These are phyloP conservation scores for Mesocentrotus franciscanus DNA, from an alignment of 53 echinoderm and acorn worm species.

Conservation along the genomic window DNA sequence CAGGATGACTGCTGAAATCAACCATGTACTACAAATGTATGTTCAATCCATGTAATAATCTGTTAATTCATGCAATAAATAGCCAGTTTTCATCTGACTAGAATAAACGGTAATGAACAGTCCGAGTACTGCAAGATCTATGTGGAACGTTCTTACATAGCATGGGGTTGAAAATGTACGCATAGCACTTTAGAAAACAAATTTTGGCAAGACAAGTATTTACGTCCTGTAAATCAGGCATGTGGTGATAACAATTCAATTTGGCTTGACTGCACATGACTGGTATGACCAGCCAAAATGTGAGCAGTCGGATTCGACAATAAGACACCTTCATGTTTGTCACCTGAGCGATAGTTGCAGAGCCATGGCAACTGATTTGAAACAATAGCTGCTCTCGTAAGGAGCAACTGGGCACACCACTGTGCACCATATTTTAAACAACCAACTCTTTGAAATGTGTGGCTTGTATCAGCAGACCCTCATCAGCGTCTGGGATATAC, in stretches of 20 bases:
- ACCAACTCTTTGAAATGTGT: not conserved
- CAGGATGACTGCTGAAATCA: not conserved
- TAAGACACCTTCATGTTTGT: slow-evolving; percentile 52
- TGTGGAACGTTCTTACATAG: slow-evolving; percentile 19
- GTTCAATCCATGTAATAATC: not conserved
- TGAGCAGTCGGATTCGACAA: slow-evolving; percentile 35
- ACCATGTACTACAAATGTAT: slow-evolving; percentile 6
- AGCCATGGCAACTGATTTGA: slow-evolving; percentile 19
- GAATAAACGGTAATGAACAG: not conserved
- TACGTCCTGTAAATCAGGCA: slow-evolving; percentile 24
- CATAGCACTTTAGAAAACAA: slow-evolving; percentile 42
- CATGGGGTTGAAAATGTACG: slow-evolving; percentile 2
- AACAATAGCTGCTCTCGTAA: not conserved
- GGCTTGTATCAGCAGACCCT: not conserved
- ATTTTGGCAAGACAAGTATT: slow-evolving; percentile 61
- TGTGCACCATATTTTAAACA: not conserved
- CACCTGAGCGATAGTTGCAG: slow-evolving; percentile 49
- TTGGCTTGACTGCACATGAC: slow-evolving; percentile 34
- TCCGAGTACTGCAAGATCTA: slow-evolving; percentile 55
- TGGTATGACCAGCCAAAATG: not conserved
- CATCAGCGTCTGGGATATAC: not conserved
- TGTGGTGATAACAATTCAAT: slow-evolving; percentile 20
- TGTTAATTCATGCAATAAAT: slow-evolving; percentile 28
- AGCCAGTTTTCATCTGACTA: not conserved
- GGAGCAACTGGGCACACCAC: not conserved